Evolutionary conservation across 2,113 vertebrate species (phyloP), one percentile per base, ranked within the genome.

Genomic region (Labeo rohita): DNA sequence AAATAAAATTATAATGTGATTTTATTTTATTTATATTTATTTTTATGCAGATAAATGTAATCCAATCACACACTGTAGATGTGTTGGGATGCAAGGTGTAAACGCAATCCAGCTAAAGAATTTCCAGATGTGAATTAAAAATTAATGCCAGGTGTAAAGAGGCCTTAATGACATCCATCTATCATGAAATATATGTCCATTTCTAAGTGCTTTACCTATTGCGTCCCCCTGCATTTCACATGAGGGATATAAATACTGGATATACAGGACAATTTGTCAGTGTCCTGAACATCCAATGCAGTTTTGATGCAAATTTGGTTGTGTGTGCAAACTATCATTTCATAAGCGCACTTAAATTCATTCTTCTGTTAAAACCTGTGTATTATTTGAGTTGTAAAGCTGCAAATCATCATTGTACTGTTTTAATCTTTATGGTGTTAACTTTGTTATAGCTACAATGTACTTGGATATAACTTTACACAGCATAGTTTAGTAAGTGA

Each of bases 181-280:
- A 77, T 77, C 49, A 77, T 52, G n/a, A 52, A 77, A 54, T 54
- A 77, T 54, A 49, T 54, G 49, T 54, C 15, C 74, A 52, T 52
- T 76, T 74, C 43, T 34, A 76, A 34, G 23, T 23, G 9, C 8
- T 72, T 16, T 6, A 43, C 8, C 0, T 0, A 2, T 73, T 65
- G 63, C 2, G 11, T 28, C 11, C 34, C 28, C 6, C 66, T 39
- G 66, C 36, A 12, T 16, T 70, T 75, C 15, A 72, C 18, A 21
- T 1, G 2, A 52, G n/a, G 47, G n/a, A 77, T 6, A 13, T 49
- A 52, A 50, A 77, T 54, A 18, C 49, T 9, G 3, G 11, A 77
- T 54, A 54, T 15, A 28, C n/a, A 75, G 28, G 13, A 15, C 47
- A 50, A 75, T 75, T 28, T 74, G 45, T 74, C 2, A 74, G 43